A percentile compares a stretch with the other conserved stretches of the same genome.
Conservation (phyloP, 2,888 invertebrate genomes). For the Pyralis farinalis region DNA sequence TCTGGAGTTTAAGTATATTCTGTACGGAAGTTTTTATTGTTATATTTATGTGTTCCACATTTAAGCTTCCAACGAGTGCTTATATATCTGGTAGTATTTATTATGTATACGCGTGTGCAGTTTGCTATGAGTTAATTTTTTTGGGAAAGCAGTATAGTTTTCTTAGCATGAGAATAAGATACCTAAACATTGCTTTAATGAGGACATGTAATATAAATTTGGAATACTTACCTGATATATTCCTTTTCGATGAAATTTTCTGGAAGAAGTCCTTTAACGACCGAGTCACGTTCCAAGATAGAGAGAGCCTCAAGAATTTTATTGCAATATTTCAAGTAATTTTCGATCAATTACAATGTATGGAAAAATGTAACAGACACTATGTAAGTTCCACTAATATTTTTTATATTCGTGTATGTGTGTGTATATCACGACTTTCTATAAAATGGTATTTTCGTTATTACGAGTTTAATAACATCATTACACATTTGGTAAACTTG, state of each 20-base stretch:
- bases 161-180: conserved; percentile 40
- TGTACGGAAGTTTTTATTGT: conserved; percentile 19
- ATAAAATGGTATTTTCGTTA: too few relatives aligned
- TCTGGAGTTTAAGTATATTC: conserved; percentile 8
- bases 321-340: conserved; percentile 34
- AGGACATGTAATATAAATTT: conserved; percentile 40
- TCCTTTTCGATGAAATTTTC: conserved; percentile 36
- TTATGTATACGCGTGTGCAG: conserved; percentile 30
- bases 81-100: conserved; percentile 30
- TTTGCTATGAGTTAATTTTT: conserved; percentile 40
- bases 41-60: conserved; percentile 14
- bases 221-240: conserved; percentile 41
- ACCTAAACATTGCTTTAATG: conserved; percentile 51
- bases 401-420: too few relatives aligned
- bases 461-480: too few relatives aligned
- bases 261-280: conserved; percentile 46
- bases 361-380: too few relatives aligned
- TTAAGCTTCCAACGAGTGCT: conserved; percentile 14
- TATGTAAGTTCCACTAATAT: too few relatives aligned
- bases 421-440: too few relatives aligned
- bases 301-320: conserved; percentile 31
- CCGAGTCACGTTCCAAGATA: conserved; percentile 36
- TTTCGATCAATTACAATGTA: conserved; percentile 28
- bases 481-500: too few relatives aligned
- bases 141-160: conserved; percentile 29